phyloP scores from a whole-genome alignment of 1,140 invertebrate genomes.

The Apis dorsata region DNA sequence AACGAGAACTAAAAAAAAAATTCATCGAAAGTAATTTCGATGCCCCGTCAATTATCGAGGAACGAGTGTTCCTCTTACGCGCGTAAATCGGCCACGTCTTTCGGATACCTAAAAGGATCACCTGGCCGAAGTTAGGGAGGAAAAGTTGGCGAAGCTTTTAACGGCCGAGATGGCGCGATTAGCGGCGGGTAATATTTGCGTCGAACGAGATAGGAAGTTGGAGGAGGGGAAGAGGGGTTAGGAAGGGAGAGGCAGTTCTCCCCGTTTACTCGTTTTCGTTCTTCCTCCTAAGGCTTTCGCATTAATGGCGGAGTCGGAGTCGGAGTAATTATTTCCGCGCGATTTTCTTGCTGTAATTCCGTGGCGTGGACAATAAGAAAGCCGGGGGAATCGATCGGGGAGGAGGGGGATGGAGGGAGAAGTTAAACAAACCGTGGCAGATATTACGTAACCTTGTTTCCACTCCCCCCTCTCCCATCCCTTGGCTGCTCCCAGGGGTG shows the following conservation, averaged over 20 bases:
- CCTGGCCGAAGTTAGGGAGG: constrained; percentile 3
- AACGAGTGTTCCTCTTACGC: no score
- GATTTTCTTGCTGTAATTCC: constrained; percentile 64
- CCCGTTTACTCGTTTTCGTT: constrained; percentile 24
- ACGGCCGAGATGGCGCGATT: constrained; percentile 46
- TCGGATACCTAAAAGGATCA: neutral
- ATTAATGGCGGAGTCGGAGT: constrained; percentile 48
- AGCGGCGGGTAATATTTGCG: neutral
- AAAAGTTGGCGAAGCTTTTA: constrained; percentile 49
- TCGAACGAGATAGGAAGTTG: neutral
- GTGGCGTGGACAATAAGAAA: constrained; percentile 34
- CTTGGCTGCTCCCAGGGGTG: neutral
- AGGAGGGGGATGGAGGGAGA: neutral
- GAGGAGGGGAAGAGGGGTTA: neutral
- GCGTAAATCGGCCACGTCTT: no score
- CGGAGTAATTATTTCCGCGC: constrained; percentile 68
- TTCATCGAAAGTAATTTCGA: no score
- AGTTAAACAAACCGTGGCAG: constrained; percentile 28
- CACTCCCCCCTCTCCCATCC: neutral
- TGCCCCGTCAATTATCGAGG: no score
- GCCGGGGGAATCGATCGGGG: constrained; percentile 29
- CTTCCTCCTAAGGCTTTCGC: constrained; percentile 33
- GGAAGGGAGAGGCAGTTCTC: neutral
- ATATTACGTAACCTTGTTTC: constrained; percentile 16
- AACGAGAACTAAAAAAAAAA: no score